Base-by-base conservation (phyloP, 1,140 invertebrate species). In the Brachionus asplanchnoidis region DNA sequence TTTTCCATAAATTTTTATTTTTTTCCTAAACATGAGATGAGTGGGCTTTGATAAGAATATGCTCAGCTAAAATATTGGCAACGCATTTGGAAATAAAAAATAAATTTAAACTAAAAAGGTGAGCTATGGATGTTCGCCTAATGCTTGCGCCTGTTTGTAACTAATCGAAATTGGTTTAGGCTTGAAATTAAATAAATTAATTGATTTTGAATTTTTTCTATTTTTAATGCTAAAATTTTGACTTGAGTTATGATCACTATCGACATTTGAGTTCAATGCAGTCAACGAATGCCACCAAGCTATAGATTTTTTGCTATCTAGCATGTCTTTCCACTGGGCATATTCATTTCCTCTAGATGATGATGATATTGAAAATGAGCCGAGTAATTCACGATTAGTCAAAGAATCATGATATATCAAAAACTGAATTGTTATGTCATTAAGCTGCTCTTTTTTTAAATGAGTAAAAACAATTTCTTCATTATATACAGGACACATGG, bases 401-500 rank as follows among this genome's bases (percentile, higher is more conserved):
- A 84, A 40, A 23, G 65, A 73, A 32, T 84, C 82, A 56, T 84
- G 82, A n/a, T 65, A 50, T 28, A 84, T 20, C 17, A 42, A 28
- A 44, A 77, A 28, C 26, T 82, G 66, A 84, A 86, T 75, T 50
- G 53, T 28, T 12, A 77, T 85, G 11, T 85, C 53, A 28, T 44
- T 85, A 65, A 83, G 73, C 80, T 85, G 78, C 60, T 85, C 85
- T 86, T 93, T 93, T 23, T 92, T 90, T 44, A 92, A 90, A 87
- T 93, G 91, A 5, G 93, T 93, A 87, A 94, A 93, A 2, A 93
- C 93, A 86, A 94, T 93, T 87, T 94, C 93, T 53, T 99, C 97
- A 90, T 99, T 99, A 91, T 98, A 99, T 68, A 99, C 95, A 0
- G 97, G 97, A 90, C 96, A 97, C 78, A 97, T 91, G 3, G 97